These are phyloP conservation scores for Trissoscelio sp. DNA, from an alignment of 2,888 invertebrate genomes.

Conservation along the genomic window DNA sequence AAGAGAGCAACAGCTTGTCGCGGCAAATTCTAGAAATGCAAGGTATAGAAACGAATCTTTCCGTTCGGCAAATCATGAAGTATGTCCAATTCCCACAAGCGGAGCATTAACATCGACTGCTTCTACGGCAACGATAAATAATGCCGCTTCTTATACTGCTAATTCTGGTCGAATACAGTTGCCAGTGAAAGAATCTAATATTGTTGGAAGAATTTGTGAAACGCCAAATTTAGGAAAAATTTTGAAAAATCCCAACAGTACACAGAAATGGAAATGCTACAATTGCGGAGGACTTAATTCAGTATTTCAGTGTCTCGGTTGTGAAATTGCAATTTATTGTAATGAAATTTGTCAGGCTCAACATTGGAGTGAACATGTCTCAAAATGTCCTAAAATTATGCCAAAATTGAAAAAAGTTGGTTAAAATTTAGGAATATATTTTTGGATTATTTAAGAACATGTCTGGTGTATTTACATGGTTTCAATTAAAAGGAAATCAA, in stretches of 20 bases:
- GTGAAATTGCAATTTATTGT: constrained; percentile 79
- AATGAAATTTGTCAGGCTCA: constrained; percentile 78
- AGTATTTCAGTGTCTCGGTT: constrained; percentile 80
- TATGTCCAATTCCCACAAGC: neutral
- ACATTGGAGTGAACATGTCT: constrained; percentile 79
- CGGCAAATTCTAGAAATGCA: constrained; percentile 16
- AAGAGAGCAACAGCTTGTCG: constrained; percentile 32
- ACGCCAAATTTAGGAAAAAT: constrained; percentile 77
- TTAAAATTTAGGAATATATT: too few species aligned
- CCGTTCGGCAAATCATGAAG: constrained; percentile 10
- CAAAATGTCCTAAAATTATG: constrained; percentile 79
- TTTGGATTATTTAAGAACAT: too few species aligned
- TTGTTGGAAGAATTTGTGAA: constrained; percentile 69
- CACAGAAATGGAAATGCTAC: constrained; percentile 73
- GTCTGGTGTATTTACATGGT: too few species aligned
- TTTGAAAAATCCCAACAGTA: constrained; percentile 68
- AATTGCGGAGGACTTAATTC: constrained; percentile 75
- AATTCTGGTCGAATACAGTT: constrained; percentile 12
- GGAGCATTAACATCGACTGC: constrained; percentile 7
- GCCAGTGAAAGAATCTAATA: constrained; percentile 1
- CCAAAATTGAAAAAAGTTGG: constrained; percentile 79
- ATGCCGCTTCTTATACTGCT: constrained; percentile 11
- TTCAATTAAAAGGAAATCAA: too few species aligned
- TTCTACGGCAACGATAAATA: neutral
- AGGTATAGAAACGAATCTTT: constrained; percentile 14